Evolutionary conservation across 2,888 invertebrate genomes (phyloP), one percentile per base, ranked within the genome.

Genomic region (Callyntrura guangdongensis): DNA sequence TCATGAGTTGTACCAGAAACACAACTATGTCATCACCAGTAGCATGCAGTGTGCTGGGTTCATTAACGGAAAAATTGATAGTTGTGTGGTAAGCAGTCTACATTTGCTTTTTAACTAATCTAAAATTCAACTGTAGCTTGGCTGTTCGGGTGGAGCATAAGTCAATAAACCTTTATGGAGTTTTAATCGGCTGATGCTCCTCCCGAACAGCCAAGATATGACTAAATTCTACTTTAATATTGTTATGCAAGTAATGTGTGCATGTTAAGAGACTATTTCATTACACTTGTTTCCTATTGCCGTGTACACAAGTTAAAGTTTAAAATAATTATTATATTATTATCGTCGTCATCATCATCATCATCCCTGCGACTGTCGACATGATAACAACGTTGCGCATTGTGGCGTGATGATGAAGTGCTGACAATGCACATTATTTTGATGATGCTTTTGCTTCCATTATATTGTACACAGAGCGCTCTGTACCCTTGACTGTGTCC

Each of bases 31-130:
- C 56, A 90, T 93, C 22, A 93, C 93, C 0, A 74, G 88, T 4
- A 87, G 83, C 53, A 94, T 94, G 94, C 85, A 93, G 20, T 94
- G 94, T 86, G 94, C 93, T 61, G 94, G 94, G 11, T 90, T 92
- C 84, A 49, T 91, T 4, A 85, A 91, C 72, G 93, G 93, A 25
- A 86, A 88, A 47, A 89, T 89, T 86, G 94, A 94, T 79, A 91
- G 92, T 59, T 94, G 94, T 86, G 93, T 93, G 20, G 93, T 93
- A 83, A 81, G 91, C n/a, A 8, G 4, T n/a, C 27, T 12, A 36
- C 36, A 36, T 36, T 2, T 53, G 53, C 11, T 53, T 53, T n/a
- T n/a, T n/a, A 45, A 74, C 45, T 17, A 27, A 27, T 14, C 5
- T n/a, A n/a, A n/a, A n/a, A n/a, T n/a, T n/a, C n/a, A n/a, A n/a